Evolutionary conservation across 2,888 invertebrate genomes (phyloP), one percentile per base, ranked within the genome.

Genomic region (Nomada hirtipes): DNA sequence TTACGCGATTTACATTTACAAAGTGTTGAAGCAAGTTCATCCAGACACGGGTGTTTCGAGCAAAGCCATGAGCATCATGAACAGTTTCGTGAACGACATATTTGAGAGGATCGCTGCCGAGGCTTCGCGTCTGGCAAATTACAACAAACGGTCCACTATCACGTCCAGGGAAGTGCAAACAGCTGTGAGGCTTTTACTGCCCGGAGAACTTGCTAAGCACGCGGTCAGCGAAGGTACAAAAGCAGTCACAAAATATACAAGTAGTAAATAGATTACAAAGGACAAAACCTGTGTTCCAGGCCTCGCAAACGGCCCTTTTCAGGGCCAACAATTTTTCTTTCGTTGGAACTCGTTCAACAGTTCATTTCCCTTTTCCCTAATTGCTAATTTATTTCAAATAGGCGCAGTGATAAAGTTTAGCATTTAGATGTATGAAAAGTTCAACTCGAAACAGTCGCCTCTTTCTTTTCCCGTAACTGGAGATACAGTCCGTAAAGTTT

Each of bases 31-130:
- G 87, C 95, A 95, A 86, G 94, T 96, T 0, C 95, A 96, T 85
- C 95, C 95, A 0, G 96, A 96, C 91, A 94, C 96, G 57, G 96
- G 96, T 0, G 95, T 97, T 72, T 96, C 96, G 0, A 95, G 95
- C 44, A 96, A 96, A 86, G 96, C 96, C 0, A 97, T 97, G 96
- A 92, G 94, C 86, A 96, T 97, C 85, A 96, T 97, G 96, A 96
- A 97, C 93, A 96, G 95, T 88, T 97, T 97, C 84, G 96, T 97
- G 0, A 96, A 96, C 86, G 97, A 97, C 86, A 96, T 97, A 90
- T 94, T 97, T 90, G 97, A 97, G 91, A 95, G 96, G 57, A 96
- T 97, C 55, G 96, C 96, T 0, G 93, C 94, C 0, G 96, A 97
- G 90, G 95, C 96, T 0, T 95, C 95, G 0, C 95, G 95, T 68